Base-by-base conservation (phyloP, 1,140 invertebrate genomes). In the Ceratoteleas bidentatus region DNA sequence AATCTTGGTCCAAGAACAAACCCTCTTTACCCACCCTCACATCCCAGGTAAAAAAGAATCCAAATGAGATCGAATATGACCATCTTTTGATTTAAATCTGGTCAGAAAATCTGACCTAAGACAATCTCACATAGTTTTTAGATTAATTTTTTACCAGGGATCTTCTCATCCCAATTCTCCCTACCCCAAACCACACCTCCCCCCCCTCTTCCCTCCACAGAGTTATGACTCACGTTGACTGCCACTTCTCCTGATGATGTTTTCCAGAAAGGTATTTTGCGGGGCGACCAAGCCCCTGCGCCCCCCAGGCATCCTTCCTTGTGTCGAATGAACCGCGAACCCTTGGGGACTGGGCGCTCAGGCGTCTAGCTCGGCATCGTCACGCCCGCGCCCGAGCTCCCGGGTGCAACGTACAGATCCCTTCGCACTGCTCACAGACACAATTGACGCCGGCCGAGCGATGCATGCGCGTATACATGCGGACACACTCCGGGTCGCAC, bases 241-340 rank as follows among this genome's bases (percentile, higher is more conserved):
- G 90, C 97, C 98, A 86, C 97, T 99, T 91, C 98, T 94, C 85
- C 98, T 93, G 85, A 99, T 99, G 92, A 99, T 99, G 93, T 99
- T 99, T 93, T 99, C 99, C 86, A 99, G 93, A 93, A 99, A 99
- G 85, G 99, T 99, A 92, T 99, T 99, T 93, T 99, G 98, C 87
- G 99, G 99, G 93, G 99, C 98, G 88, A 99, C 98, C 85, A 99
- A 95, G 92, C 98, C 99, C 94, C 97, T 95, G 90, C 97, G 94
- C 92, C 97, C 97, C 90, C 97, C 97, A 92, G 97, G 97, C 97
- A 98, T 98, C 93, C 93, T 96, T 90, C 83, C 80, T 87, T 88
- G 77, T 57, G 73, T 85, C 64, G 73, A 85, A 85, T 87, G 65
- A 76, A 82, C 60, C 76, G 61, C 58, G 60, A 53, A 82, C 66